phyloP scores from a whole-genome alignment of 2,888 invertebrate species.

The Drosophila testacea region DNA sequence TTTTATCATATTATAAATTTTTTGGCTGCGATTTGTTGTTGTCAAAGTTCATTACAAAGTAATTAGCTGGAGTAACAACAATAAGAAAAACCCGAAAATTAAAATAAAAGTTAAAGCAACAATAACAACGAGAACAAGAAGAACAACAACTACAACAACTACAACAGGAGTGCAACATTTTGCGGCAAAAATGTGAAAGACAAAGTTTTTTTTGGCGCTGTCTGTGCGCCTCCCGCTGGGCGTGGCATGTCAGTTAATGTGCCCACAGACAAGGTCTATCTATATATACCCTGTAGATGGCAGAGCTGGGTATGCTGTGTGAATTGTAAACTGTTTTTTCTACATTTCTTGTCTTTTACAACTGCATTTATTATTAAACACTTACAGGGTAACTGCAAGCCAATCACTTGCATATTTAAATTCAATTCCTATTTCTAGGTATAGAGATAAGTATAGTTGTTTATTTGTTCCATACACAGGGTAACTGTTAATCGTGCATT shows the following conservation, averaged over 20 bases:
- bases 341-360: no score
- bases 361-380: no score
- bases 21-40: slow-evolving; percentile 38
- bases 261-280: slow-evolving; percentile 1
- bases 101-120: slow-evolving; percentile 43
- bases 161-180: slow-evolving; percentile 70
- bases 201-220: slow-evolving; percentile 60
- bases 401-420: not conserved
- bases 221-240: slow-evolving; percentile 12
- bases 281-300: not conserved
- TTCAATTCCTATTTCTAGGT: no score
- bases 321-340: no score
- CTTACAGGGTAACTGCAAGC: not conserved
- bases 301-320: not conserved
- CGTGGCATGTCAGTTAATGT: slow-evolving; percentile 44
- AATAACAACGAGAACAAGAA: not conserved
- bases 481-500: not conserved
- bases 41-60: slow-evolving; percentile 83
- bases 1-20: not conserved
- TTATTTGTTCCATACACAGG: no score
- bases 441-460: no score
- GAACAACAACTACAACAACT: slow-evolving; percentile 13
- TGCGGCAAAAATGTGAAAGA: slow-evolving; percentile 68
- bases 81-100: slow-evolving; percentile 27
- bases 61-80: slow-evolving; percentile 73